These are phyloP conservation scores for Melangyna quadrimaculata DNA, from an alignment of 2,888 invertebrate genomes.

Conservation along the genomic window DNA sequence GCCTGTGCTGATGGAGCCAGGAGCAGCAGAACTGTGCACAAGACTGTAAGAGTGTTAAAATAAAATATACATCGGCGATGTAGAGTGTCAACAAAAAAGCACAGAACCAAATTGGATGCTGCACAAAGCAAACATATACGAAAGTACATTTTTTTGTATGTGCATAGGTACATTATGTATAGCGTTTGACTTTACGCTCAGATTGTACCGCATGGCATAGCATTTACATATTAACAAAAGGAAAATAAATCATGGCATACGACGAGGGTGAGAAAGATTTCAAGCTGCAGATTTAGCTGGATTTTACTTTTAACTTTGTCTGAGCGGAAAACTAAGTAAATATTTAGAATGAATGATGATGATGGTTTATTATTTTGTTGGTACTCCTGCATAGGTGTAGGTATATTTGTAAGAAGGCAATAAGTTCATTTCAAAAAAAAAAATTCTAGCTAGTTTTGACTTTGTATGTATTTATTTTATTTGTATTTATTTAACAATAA, in stretches of 20 bases:
- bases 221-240: slow-evolving; percentile 23
- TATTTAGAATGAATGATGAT: slow-evolving; percentile 3
- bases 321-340: not conserved
- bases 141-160: slow-evolving; percentile 7
- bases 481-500: no score
- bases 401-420: no score
- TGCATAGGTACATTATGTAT: not conserved
- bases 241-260: slow-evolving; percentile 27
- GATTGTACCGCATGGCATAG: slow-evolving; percentile 41
- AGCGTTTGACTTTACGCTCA: slow-evolving; percentile 37
- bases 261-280: not conserved
- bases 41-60: slow-evolving; percentile 20
- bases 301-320: slow-evolving; percentile 9
- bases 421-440: no score
- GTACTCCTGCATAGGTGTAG: no score
- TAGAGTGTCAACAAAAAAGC: slow-evolving; percentile 29
- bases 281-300: slow-evolving; percentile 12
- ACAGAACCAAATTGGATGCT: slow-evolving; percentile 30
- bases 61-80: slow-evolving; percentile 43
- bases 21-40: not conserved
- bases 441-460: no score
- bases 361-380: not conserved
- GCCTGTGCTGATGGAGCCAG: not conserved
- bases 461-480: no score
- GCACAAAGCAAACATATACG: slow-evolving; percentile 18